phyloP scores from a whole-genome alignment of 2,797 vertebrate species.

The Somateria mollissima region DNA sequence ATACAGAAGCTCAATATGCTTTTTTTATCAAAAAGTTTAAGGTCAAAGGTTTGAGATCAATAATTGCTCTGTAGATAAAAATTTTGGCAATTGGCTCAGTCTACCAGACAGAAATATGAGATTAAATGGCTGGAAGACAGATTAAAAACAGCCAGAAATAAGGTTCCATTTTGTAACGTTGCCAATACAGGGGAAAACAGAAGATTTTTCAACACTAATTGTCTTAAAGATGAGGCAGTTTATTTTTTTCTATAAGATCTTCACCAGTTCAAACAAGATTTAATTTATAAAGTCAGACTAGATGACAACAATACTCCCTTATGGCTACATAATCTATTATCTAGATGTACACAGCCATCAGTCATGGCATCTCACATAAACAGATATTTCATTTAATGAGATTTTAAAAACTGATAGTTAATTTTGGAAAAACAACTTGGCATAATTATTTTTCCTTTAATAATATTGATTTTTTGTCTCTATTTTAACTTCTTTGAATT shows the following conservation, averaged over 20 bases:
- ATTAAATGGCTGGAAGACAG: constrained; percentile 46
- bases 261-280: constrained; percentile 21
- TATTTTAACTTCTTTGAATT: not conserved
- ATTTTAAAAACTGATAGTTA: not conserved
- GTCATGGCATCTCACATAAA: not conserved
- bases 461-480: not conserved
- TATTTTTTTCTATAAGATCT: not conserved
- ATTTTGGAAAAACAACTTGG: not conserved
- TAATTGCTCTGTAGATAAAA: not conserved
- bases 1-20: not conserved
- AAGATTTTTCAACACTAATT: constrained; percentile 39
- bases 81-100: constrained; percentile 17
- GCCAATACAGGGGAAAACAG: not conserved
- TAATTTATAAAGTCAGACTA: constrained; percentile 36
- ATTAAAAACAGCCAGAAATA: constrained; percentile 2
- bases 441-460: not conserved
- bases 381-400: not conserved
- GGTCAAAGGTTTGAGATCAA: constrained; percentile 37
- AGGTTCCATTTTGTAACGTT: not conserved
- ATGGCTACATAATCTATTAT: constrained; percentile 25
- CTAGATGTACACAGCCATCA: not conserved
- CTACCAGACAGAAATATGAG: constrained; percentile 36
- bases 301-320: constrained; percentile 19
- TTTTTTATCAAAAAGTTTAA: constrained; percentile 44
- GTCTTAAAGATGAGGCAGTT: not conserved